phyloP scores from a whole-genome alignment of 1,140 invertebrate genomes.

The Aricia agestis region DNA sequence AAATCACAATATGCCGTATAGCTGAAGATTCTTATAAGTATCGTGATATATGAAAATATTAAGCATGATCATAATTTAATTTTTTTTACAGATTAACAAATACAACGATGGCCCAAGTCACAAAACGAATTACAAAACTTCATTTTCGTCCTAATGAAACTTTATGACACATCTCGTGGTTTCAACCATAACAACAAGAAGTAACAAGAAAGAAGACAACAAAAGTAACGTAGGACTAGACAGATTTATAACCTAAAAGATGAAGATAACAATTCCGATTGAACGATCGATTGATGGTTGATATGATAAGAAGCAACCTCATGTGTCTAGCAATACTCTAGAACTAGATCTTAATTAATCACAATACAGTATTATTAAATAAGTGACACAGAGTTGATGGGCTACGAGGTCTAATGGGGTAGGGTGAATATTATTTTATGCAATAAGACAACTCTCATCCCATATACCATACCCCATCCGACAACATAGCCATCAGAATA shows the following conservation, averaged over 20 bases:
- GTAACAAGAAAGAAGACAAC: too few relatives aligned
- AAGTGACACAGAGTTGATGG: slow-evolving; percentile 5
- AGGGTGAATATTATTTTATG: neutral
- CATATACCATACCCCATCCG: slow-evolving; percentile 6
- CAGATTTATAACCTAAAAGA: too few relatives aligned
- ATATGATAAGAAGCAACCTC: slow-evolving; percentile 9
- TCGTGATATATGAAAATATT: neutral
- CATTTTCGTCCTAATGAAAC: too few relatives aligned
- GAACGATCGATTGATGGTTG: neutral
- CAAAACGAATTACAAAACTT: too few relatives aligned
- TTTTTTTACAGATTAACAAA: too few relatives aligned
- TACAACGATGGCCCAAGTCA: too few relatives aligned
- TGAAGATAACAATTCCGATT: neutral
- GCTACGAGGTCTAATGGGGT: neutral
- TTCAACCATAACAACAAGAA: too few relatives aligned
- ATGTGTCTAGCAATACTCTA: slow-evolving; percentile 11
- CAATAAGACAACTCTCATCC: neutral
- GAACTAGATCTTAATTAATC: slow-evolving; percentile 11
- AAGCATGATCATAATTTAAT: too few relatives aligned
- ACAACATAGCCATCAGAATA: neutral
- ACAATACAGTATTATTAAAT: slow-evolving; percentile 12
- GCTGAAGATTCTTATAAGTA: neutral
- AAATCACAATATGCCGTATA: neutral
- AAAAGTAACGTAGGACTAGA: neutral
- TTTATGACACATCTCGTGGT: too few relatives aligned